Evolutionary conservation across 2,797 vertebrate species (phyloP).

Genomic region (Pseudochirops corinnae): DNA sequence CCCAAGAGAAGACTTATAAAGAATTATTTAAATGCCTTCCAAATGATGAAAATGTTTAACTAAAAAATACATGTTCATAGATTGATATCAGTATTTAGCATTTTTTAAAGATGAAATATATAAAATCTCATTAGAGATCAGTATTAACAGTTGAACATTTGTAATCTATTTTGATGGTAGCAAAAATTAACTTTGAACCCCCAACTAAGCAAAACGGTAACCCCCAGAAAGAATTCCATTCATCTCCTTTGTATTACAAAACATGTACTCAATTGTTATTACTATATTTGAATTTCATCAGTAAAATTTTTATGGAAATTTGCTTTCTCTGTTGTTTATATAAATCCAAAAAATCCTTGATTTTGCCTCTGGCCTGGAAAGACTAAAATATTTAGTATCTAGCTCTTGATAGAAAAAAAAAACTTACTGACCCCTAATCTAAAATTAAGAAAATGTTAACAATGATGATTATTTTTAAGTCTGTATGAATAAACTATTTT

Average conservation of each 20-base stretch:
- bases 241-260: not conserved
- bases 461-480: not conserved
- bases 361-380: not conserved
- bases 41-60: not conserved
- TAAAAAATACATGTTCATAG: not conserved
- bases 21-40: not conserved
- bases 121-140: not conserved
- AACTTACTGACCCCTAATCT: not conserved
- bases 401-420: not conserved
- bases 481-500: not conserved
- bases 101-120: not conserved
- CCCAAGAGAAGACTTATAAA: not conserved
- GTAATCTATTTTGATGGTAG: not conserved
- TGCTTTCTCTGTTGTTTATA: not conserved
- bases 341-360: not conserved
- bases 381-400: not conserved
- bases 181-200: not conserved
- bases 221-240: not conserved
- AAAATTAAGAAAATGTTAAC: not conserved
- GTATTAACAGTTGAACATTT: not conserved
- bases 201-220: not conserved
- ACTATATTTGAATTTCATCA: not conserved
- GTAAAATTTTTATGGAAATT: not conserved
- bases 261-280: not conserved
- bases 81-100: not conserved